Base-by-base conservation (phyloP, 2,797 vertebrate genomes). In the Cynodonichthys magdalenae region DNA sequence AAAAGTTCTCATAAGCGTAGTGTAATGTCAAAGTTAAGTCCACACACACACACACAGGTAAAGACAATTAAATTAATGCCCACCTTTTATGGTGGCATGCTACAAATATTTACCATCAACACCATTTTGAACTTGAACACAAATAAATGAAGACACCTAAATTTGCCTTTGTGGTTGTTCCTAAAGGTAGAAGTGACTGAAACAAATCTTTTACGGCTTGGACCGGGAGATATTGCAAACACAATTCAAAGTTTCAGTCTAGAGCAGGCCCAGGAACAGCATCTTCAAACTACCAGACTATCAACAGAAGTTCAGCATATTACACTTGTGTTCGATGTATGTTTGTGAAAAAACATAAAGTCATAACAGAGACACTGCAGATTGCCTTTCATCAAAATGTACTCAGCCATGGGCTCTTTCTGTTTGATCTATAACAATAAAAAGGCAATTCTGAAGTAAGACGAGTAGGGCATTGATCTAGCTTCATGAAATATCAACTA, bases 371-470 rank as follows among this genome's bases (percentile, higher is more conserved):
- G 46, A 63, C 27, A 39, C 27, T 59, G 24, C 49, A 53, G 58
- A 44, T 41, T 20, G 44, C 31, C 69, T 53, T 75, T 81, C 70
- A 68, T 81, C 69, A 69, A 71, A 56, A 75, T 27, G 52, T 66
- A 53, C 71, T 66, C 53, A 64, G 52, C 47, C 71, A 20, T 47
- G 58, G 53, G 41, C 49, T 72, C 51, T 51, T 53, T 70, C 62
- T 53, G 42, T 73, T 72, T 86, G 73, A 82, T 89, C 75, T 74
- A 71, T 77, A 84, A 71, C 67, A 83, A 86, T 83, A 74, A 82
- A 87, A 81, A 80, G 59, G 68, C 79, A 74, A 83, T 84, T 77
- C 62, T 80, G 65, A 79, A 77, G 80, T 67, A 28, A 59, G 80
- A 74, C 42, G 19, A 65, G 66, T 72, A 72, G 64, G 47, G 69